Percentiles rank a stretch among this genome's conserved stretches.
phyloP scores from a whole-genome alignment of 2,113 vertebrate genomes.

The Aythya baeri region DNA sequence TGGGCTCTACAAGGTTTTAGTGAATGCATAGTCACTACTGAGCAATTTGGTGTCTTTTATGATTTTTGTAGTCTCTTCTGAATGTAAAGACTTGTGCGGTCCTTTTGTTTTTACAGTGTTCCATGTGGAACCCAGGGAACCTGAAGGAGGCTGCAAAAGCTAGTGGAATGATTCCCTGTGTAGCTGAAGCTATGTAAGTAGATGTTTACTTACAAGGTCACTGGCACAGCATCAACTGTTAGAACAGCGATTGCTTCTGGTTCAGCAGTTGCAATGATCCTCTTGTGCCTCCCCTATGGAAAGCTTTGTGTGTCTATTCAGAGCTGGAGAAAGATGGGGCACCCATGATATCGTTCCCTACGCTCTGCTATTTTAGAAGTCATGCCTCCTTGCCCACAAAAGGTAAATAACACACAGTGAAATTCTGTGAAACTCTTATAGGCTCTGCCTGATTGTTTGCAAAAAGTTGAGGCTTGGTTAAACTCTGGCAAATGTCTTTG shows the following conservation, averaged over 20 bases:
- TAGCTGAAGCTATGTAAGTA: constrained; percentile 46
- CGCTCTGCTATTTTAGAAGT: background rate
- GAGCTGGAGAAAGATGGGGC: background rate
- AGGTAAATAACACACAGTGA: background rate
- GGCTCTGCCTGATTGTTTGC: background rate
- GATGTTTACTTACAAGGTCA: background rate
- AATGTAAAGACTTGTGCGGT: background rate
- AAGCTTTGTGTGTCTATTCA: background rate
- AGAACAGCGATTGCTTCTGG: background rate
- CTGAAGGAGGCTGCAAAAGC: constrained; percentile 11
- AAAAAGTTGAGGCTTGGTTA: background rate
- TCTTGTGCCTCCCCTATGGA: accelerated
- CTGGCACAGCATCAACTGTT: background rate
- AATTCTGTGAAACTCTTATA: background rate
- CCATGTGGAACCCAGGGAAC: constrained; percentile 25
- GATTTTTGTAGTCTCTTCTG: background rate
- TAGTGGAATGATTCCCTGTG: constrained; percentile 43
- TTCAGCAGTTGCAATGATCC: background rate
- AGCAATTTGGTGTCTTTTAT: background rate
- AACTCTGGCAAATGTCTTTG: background rate
- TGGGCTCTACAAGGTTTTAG: background rate
- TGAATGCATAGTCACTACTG: background rate
- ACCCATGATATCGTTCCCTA: background rate
- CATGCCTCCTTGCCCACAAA: background rate
- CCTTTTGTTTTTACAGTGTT: constrained; percentile 49